These are phyloP conservation scores for Eutrigla gurnardus DNA, from an alignment of 2,797 vertebrate species.

Conservation along the genomic window DNA sequence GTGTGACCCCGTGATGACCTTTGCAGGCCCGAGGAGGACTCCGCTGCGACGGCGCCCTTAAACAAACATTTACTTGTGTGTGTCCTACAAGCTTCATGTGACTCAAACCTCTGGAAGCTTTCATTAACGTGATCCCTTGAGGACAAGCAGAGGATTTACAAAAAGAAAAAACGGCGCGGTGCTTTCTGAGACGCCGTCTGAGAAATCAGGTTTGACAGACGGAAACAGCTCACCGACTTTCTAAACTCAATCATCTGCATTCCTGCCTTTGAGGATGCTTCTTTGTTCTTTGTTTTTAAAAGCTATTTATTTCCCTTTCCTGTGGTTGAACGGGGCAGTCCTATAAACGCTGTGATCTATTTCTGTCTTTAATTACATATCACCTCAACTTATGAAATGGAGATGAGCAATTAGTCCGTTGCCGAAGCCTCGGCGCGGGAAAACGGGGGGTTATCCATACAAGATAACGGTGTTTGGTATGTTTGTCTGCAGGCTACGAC, in stretches of 20 bases:
- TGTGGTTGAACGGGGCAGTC: conserved; percentile 11
- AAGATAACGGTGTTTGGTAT: conserved; percentile 37
- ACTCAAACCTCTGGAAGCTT: conserved; percentile 45
- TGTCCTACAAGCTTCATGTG: conserved; percentile 11
- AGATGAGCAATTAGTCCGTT: conserved; percentile 59
- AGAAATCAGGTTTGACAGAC: conserved; percentile 28
- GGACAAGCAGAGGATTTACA: not conserved
- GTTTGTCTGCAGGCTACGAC: conserved; percentile 45
- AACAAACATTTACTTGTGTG: not conserved
- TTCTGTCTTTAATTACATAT: conserved; percentile 58
- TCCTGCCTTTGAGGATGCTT: conserved; percentile 19
- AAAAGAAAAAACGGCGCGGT: not conserved
- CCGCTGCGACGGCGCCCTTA: too few species aligned
- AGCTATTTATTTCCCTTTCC: conserved; percentile 40
- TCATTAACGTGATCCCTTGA: conserved; percentile 31
- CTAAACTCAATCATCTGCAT: conserved; percentile 29
- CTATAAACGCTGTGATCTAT: conserved; percentile 36
- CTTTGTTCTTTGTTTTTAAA: conserved; percentile 14
- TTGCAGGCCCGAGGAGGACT: too few species aligned
- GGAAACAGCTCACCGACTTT: conserved; percentile 21
- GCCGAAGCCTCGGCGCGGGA: conserved; percentile 42
- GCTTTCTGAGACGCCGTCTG: conserved; percentile 10
- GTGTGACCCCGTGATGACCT: too few species aligned
- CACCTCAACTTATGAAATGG: conserved; percentile 53
- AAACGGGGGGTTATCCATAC: conserved; percentile 56